Evolutionary conservation across 2,113 vertebrate genomes (phyloP).

Genomic region (Bungarus multicinctus): DNA sequence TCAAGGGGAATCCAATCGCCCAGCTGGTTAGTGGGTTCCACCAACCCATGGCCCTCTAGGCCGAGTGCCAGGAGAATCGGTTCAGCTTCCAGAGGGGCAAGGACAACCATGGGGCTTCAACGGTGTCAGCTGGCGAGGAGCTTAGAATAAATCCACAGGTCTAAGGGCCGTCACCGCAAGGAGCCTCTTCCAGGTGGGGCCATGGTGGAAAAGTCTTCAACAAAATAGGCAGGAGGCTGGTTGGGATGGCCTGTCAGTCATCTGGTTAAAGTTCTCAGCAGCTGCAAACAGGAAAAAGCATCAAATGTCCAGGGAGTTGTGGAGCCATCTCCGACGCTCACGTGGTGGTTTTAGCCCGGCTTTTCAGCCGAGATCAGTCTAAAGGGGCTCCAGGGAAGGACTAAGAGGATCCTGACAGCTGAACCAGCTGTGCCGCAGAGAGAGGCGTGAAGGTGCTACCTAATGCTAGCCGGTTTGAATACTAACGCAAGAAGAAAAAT

Average conservation of each 20-base stretch:
- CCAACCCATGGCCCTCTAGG: slow-evolving; percentile 26
- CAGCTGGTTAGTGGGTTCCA: slow-evolving; percentile 18
- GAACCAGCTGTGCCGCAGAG: background rate
- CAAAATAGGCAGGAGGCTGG: background rate
- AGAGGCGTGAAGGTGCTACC: too few relatives aligned
- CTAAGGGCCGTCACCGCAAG: fast-evolving
- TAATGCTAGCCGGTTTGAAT: background rate
- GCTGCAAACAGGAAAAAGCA: background rate
- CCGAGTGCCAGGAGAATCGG: slow-evolving; percentile 46
- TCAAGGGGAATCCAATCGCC: slow-evolving; percentile 62
- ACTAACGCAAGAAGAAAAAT: background rate
- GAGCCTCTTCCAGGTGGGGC: background rate
- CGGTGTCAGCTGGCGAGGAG: background rate
- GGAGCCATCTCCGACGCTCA: background rate
- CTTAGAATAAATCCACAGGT: background rate
- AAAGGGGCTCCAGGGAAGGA: background rate
- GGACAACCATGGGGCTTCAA: slow-evolving; percentile 54
- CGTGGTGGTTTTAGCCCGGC: too few relatives aligned
- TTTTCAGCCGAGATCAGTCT: background rate
- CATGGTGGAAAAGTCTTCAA: background rate
- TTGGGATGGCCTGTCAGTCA: background rate
- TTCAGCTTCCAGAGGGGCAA: slow-evolving; percentile 58
- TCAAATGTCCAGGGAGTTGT: background rate
- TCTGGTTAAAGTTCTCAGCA: background rate
- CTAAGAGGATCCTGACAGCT: background rate